A percentile compares a stretch with the other conserved stretches of the same genome.
phyloP scores from a whole-genome alignment of 2,888 invertebrate species.

The Apodemia duryi region DNA sequence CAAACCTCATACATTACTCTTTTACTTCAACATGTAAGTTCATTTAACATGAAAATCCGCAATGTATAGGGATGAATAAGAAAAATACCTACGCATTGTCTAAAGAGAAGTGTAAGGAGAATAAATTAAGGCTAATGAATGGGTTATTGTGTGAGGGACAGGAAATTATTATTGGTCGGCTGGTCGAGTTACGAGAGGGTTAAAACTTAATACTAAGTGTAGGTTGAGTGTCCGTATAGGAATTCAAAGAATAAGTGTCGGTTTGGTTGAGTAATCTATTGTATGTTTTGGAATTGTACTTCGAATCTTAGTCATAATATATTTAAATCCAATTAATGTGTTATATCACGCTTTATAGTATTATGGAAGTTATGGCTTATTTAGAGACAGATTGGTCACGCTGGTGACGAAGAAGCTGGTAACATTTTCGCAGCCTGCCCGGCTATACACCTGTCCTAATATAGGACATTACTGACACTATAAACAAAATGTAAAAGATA shows the following conservation, averaged over 20 bases:
- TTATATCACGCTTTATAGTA: not conserved
- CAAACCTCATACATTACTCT: slow-evolving; percentile 49
- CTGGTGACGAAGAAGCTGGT: not conserved
- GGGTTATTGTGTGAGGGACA: slow-evolving; percentile 71
- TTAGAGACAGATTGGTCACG: not conserved
- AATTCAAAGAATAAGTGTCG: slow-evolving; percentile 9
- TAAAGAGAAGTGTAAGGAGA: slow-evolving; percentile 59
- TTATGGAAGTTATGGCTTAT: not conserved
- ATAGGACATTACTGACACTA: too few species aligned
- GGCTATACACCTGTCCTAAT: too few species aligned
- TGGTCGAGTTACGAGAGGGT: slow-evolving; percentile 46
- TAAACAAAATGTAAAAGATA: too few species aligned
- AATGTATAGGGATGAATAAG: not conserved
- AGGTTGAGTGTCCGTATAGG: slow-evolving; percentile 11
- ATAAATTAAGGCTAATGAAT: slow-evolving; percentile 78
- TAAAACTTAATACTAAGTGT: slow-evolving; percentile 23
- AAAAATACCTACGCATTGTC: slow-evolving; percentile 11
- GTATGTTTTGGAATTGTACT: not conserved
- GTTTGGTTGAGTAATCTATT: slow-evolving; percentile 4
- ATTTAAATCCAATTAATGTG: not conserved
- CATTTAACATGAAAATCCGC: not conserved
- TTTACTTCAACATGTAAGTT: slow-evolving; percentile 39
- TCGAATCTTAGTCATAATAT: not conserved
- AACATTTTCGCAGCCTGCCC: too few species aligned
- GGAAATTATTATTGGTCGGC: slow-evolving; percentile 70